Conservation (phyloP, 2,113 vertebrate genomes). For the Tamias sibiricus region DNA sequence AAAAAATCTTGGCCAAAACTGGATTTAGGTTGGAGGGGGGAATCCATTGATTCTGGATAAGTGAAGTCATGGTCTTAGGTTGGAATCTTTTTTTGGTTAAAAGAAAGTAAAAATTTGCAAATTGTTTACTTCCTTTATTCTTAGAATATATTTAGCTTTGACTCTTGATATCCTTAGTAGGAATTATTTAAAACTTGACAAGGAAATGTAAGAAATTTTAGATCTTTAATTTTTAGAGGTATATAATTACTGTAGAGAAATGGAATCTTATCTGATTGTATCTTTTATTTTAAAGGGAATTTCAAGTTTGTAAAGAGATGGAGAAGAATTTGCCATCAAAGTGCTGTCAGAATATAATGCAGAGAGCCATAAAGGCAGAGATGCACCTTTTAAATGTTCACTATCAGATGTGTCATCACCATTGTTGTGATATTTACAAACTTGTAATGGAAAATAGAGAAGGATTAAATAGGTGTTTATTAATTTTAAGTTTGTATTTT, state of each 20-base stretch:
- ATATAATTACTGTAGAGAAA: background rate
- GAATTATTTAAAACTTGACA: conserved; percentile 19
- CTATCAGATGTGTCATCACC: conserved; percentile 80
- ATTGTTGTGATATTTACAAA: conserved; percentile 80
- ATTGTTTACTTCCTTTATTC: background rate
- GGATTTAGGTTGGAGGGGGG: background rate
- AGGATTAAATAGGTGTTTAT: conserved; percentile 58
- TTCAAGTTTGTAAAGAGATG: conserved; percentile 19
- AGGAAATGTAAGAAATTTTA: conserved; percentile 1
- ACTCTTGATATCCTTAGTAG: background rate
- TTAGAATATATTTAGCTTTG: background rate
- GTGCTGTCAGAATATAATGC: conserved; percentile 67
- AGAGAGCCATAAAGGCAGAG: conserved; percentile 83
- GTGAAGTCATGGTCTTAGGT: background rate
- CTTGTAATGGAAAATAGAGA: conserved; percentile 68
- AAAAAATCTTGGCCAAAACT: background rate
- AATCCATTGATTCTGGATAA: background rate
- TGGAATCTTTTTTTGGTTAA: background rate
- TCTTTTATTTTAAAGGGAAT: conserved; percentile 77
- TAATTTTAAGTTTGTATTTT: background rate
- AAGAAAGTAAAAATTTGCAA: background rate
- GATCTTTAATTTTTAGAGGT: conserved; percentile 30
- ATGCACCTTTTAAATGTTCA: conserved; percentile 79
- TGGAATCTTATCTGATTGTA: background rate
- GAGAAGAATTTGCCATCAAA: background rate